Conservation (phyloP, 35 echinoderm and acorn worm genomes). For the Hemicentrotus pulcherrimus region DNA sequence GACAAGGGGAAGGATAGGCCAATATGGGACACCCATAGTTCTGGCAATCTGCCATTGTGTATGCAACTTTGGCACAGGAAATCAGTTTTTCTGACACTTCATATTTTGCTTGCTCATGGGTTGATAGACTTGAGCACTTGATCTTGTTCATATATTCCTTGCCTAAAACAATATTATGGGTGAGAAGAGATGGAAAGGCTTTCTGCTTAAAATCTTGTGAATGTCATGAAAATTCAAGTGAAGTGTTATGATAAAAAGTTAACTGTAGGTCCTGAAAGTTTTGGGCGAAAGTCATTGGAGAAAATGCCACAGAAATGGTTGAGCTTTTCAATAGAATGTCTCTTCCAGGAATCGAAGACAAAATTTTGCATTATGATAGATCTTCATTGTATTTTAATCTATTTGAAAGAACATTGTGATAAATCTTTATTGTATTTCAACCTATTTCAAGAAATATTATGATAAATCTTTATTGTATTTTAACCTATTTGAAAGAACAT, state of each 20-base stretch:
- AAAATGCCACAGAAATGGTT: no score
- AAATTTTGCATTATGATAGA: no score
- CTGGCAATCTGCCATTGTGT: conserved; percentile 9
- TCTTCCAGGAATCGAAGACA: no score
- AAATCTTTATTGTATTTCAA: no score
- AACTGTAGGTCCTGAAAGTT: no score
- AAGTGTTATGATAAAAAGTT: background rate
- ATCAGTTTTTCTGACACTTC: background rate
- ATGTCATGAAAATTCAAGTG: background rate
- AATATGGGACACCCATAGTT: background rate
- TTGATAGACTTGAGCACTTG: background rate
- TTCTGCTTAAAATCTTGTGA: background rate
- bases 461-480: no score
- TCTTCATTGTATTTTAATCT: no score
- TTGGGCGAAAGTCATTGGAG: no score
- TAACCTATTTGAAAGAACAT: no score
- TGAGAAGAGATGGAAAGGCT: background rate
- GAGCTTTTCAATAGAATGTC: no score
- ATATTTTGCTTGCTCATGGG: background rate
- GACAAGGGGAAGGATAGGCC: background rate
- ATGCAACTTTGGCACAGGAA: background rate
- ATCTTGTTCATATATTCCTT: background rate
- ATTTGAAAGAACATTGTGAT: no score
- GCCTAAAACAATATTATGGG: background rate
- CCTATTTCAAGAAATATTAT: no score